phyloP scores from a whole-genome alignment of 2,797 vertebrate species.

The Meda fulgida region DNA sequence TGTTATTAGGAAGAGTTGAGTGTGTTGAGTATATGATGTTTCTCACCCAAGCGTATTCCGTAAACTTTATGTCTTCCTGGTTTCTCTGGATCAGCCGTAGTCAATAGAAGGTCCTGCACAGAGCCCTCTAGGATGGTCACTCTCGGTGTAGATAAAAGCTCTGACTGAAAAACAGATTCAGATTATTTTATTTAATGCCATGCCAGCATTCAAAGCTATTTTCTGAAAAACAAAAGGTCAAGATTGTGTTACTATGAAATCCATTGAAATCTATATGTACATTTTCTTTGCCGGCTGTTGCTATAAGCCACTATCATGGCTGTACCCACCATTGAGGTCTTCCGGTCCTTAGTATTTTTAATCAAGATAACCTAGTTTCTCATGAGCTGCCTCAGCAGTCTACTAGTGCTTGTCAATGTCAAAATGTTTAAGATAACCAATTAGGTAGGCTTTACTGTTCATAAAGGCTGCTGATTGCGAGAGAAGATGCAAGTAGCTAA shows the following conservation, averaged over 20 bases:
- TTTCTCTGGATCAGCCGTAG: conserved; percentile 75
- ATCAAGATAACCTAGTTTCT: background rate
- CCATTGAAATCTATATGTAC: background rate
- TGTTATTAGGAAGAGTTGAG: background rate
- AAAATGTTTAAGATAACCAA: background rate
- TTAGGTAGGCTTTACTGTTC: background rate
- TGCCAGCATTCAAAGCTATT: too few species aligned
- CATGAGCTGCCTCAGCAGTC: background rate
- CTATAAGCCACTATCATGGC: background rate
- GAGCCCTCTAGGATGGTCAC: conserved; percentile 87
- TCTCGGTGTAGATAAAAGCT: conserved; percentile 86
- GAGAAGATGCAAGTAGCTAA: background rate
- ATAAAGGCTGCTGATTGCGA: background rate
- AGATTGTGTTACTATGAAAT: conserved; percentile 8
- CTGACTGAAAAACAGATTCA: conserved; percentile 74
- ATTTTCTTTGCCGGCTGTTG: background rate
- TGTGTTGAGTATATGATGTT: background rate
- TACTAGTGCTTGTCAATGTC: background rate
- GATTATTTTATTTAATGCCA: too few species aligned
- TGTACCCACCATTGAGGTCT: background rate
- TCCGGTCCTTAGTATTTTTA: background rate
- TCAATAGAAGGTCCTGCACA: conserved; percentile 89
- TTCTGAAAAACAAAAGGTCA: conserved; percentile 68
- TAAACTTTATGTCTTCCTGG: conserved; percentile 81
- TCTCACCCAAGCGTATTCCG: conserved; percentile 85